Evolutionary conservation across 2,888 invertebrate genomes (phyloP), one percentile per base, ranked within the genome.

Genomic region (Kryphioiulus occultus): DNA sequence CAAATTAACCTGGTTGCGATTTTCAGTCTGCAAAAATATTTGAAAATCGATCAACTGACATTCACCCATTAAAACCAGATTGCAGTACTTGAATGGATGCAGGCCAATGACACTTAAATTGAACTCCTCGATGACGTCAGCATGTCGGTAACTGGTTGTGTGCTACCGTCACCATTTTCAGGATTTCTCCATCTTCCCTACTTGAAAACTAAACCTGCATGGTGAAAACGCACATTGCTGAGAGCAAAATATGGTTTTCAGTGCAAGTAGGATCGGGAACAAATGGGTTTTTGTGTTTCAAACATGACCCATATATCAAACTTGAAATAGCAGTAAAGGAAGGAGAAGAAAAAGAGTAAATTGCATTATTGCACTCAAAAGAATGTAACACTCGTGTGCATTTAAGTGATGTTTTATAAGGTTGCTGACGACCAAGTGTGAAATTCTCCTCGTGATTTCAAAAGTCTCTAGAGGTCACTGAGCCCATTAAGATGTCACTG

Each of bases 271-370:
- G 15, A 47, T 47, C 15, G 15, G 47, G 47, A 47, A 47, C 15
- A 47, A 47, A 12, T 17, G 17, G 47, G 47, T 47, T 68, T 68
- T 68, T 68, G 26, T 26, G 68, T 68, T 68, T n/a, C 68, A 68
- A 68, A 68, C 68, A 68, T 68, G 68, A 68, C 68, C 68, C 68
- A n/a, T n/a, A 68, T 26, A 68, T 68, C 26, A 68, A 68, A 68
- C 68, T 68, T 68, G 68, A 68, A 68, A 68, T 9, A 1, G 12
- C 26, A 26, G 7, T 26, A 68, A 68, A 26, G 22, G 68, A 68
- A 68, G 68, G 26, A 26, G 26, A 9, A 10, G n/a, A 26, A 59
- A 17, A 59, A 59, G 22, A 22, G 22, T 59, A 59, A 59, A n/a
- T n/a, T n/a, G n/a, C n/a, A n/a, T n/a, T n/a, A 59, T 59, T 59